phyloP scores from a whole-genome alignment of 2,797 vertebrate species.

The Centropyge bicolor region DNA sequence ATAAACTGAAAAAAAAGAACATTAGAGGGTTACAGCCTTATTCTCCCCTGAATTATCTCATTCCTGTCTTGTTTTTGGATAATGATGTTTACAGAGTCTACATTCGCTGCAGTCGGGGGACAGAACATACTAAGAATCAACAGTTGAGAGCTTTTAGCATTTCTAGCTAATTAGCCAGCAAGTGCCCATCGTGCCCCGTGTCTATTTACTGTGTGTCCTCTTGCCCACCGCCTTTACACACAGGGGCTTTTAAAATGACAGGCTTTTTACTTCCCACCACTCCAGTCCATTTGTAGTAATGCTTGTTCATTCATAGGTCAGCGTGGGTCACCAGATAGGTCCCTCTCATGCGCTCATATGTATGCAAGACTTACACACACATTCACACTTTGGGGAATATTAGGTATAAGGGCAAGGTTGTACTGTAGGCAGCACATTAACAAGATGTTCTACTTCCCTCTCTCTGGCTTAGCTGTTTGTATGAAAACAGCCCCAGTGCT shows the following conservation, averaged over 20 bases:
- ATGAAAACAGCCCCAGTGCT: constrained; percentile 59
- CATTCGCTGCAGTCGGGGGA: constrained; percentile 1
- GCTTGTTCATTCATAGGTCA: constrained; percentile 52
- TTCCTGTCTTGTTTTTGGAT: constrained; percentile 35
- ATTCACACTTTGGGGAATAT: constrained; percentile 55
- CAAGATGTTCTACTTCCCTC: constrained; percentile 66
- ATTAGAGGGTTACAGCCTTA: constrained; percentile 17
- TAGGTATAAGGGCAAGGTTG: constrained; percentile 63
- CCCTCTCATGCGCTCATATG: constrained; percentile 25
- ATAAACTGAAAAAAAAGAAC: constrained; percentile 13
- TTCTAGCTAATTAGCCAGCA: constrained; percentile 39
- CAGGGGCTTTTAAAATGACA: constrained; percentile 43
- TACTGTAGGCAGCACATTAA: constrained; percentile 67
- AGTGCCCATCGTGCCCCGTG: constrained; percentile 5
- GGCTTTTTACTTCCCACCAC: constrained; percentile 41
- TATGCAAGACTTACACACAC: constrained; percentile 33
- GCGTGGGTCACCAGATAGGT: constrained; percentile 30
- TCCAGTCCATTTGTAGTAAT: constrained; percentile 43
- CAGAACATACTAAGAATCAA: constrained; percentile 9
- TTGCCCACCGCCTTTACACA: constrained; percentile 30
- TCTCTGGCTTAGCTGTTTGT: constrained; percentile 63
- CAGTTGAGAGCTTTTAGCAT: constrained; percentile 33
- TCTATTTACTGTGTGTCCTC: constrained; percentile 40
- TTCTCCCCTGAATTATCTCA: constrained; percentile 17
- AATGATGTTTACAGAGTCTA: constrained; percentile 22